These are phyloP conservation scores for Ornithoptera priamus DNA, from an alignment of 2,888 invertebrate species.

Conservation along the genomic window DNA sequence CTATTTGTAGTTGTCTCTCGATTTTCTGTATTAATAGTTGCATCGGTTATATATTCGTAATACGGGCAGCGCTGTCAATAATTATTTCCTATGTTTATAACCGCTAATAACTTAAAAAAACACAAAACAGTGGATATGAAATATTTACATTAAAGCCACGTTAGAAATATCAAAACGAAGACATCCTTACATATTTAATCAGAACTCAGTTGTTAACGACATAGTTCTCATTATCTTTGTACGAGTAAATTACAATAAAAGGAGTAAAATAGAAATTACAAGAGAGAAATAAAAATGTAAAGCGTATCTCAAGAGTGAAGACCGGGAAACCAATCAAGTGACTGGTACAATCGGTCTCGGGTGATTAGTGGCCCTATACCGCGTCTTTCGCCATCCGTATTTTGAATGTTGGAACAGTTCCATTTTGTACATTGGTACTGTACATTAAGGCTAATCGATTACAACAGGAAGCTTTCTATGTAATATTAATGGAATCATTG, in stretches of 20 bases:
- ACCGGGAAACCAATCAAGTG: conserved; percentile 52
- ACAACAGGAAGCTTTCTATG: neutral
- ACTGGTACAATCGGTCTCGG: conserved; percentile 36
- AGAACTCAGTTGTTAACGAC: neutral
- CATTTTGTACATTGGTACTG: conserved; percentile 11
- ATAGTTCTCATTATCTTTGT: neutral
- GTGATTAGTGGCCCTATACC: conserved; percentile 37
- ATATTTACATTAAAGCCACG: too few relatives aligned
- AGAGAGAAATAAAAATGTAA: conserved; percentile 69
- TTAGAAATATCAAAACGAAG: too few relatives aligned
- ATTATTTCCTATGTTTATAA: too few relatives aligned
- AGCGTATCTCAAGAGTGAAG: conserved; percentile 56
- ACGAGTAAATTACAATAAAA: conserved; percentile 62
- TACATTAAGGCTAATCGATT: conserved; percentile 21
- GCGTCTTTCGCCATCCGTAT: conserved; percentile 31
- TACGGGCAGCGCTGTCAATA: too few relatives aligned
- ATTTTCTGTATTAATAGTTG: too few relatives aligned
- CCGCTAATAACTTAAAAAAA: too few relatives aligned
- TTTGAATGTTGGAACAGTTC: conserved; percentile 28
- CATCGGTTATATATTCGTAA: too few relatives aligned
- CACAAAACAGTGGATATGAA: too few relatives aligned
- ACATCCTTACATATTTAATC: too few relatives aligned
- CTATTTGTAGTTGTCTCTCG: too few relatives aligned
- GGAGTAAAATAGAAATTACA: conserved; percentile 65
- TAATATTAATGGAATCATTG: neutral